Evolutionary conservation across 2,797 vertebrate species (phyloP).

Genomic region (Gadopsis marmoratus): DNA sequence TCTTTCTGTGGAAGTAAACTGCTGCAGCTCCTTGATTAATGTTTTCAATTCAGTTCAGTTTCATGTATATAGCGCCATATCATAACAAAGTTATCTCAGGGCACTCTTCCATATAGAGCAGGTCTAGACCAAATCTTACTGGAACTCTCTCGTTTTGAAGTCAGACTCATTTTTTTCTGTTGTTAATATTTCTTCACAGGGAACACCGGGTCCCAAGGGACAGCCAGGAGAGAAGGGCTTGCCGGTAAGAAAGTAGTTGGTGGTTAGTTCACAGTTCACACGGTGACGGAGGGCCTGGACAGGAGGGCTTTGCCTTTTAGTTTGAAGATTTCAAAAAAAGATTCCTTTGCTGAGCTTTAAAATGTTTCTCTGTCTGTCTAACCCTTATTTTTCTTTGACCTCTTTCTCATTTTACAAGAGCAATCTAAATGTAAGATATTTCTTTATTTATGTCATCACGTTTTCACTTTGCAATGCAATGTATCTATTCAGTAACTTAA

Average conservation of each 20-base stretch:
- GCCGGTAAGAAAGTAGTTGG: slow-evolving; percentile 88
- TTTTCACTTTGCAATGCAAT: slow-evolving; percentile 52
- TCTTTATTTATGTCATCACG: slow-evolving; percentile 63
- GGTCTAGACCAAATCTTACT: too few species aligned
- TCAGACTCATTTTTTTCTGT: slow-evolving; percentile 13
- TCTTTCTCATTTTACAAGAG: slow-evolving; percentile 80
- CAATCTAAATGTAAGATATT: slow-evolving; percentile 82
- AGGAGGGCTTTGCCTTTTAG: slow-evolving; percentile 20
- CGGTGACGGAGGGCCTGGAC: slow-evolving; percentile 14
- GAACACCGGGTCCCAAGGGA: slow-evolving; percentile 90
- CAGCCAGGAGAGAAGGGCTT: slow-evolving; percentile 93
- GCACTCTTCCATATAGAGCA: too few species aligned
- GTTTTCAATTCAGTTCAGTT: slow-evolving; percentile 20
- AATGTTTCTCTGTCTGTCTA: slow-evolving; percentile 65
- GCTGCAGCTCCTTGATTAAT: slow-evolving; percentile 8
- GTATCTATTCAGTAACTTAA: slow-evolving; percentile 31
- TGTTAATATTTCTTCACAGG: slow-evolving; percentile 83
- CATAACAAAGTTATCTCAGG: too few species aligned
- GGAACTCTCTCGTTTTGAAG: slow-evolving; percentile 8
- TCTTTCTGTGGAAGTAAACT: slow-evolving; percentile 34
- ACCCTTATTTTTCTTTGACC: slow-evolving; percentile 71
- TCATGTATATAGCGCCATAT: too few species aligned
- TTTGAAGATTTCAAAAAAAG: slow-evolving; percentile 17
- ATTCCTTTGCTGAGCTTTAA: slow-evolving; percentile 41
- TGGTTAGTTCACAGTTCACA: slow-evolving; percentile 27